phyloP scores from a whole-genome alignment of 2,888 invertebrate species.

The Chrysodeixis includens region DNA sequence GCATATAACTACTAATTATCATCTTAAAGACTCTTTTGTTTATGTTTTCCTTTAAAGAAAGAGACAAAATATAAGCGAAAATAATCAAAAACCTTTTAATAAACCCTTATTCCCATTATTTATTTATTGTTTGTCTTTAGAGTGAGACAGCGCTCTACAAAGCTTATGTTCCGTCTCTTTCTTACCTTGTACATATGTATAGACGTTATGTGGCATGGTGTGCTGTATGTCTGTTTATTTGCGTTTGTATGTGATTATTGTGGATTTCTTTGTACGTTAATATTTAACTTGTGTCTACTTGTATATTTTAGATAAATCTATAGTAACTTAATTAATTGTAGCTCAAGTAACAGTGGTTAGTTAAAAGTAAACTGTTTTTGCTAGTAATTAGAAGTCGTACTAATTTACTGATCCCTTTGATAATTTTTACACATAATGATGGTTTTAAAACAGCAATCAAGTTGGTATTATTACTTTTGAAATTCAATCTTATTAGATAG shows the following conservation, averaged over 20 bases:
- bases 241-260: conserved; percentile 47
- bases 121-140: neutral
- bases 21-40: conserved; percentile 7
- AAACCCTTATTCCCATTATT: no score
- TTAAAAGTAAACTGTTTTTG: no score
- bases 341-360: no score
- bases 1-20: conserved; percentile 14
- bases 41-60: conserved; percentile 5
- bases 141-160: neutral
- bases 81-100: no score
- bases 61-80: neutral
- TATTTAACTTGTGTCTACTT: conserved; percentile 2
- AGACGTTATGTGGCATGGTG: conserved; percentile 58
- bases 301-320: neutral
- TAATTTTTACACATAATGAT: no score
- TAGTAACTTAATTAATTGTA: no score
- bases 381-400: no score
- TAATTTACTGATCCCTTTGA: no score
- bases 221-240: conserved; percentile 45
- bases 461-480: no score
- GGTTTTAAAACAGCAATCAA: no score
- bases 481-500: no score
- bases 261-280: neutral
- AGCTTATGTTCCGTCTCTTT: neutral
- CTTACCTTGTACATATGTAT: conserved; percentile 11